phyloP scores from a whole-genome alignment of 2,888 invertebrate genomes.

The Melangyna quadrimaculata region DNA sequence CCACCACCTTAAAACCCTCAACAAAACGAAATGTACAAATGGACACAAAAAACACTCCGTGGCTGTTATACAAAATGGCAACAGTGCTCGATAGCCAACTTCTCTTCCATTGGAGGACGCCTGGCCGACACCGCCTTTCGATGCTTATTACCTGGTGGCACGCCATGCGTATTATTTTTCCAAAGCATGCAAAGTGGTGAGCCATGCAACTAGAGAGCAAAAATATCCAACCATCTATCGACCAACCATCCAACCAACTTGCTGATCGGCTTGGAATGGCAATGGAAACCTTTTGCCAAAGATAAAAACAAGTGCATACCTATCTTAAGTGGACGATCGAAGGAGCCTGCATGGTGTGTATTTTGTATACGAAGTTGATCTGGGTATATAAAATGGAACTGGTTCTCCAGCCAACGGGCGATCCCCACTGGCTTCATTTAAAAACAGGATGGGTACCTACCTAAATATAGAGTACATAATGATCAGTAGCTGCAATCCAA shows the following conservation, averaged over 20 bases:
- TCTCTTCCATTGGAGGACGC: slow-evolving; percentile 71
- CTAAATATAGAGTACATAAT: slow-evolving; percentile 61
- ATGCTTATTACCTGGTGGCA: slow-evolving; percentile 72
- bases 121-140: slow-evolving; percentile 70
- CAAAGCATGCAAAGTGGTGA: slow-evolving; percentile 68
- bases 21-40: slow-evolving; percentile 65
- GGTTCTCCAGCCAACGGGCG: slow-evolving; percentile 25
- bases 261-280: slow-evolving; percentile 57
- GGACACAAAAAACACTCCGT: slow-evolving; percentile 51
- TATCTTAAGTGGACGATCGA: slow-evolving; percentile 62
- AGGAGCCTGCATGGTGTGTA: slow-evolving; percentile 17
- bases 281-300: slow-evolving; percentile 67
- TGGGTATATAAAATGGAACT: slow-evolving; percentile 49
- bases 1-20: slow-evolving; percentile 49
- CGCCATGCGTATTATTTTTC: slow-evolving; percentile 71
- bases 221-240: slow-evolving; percentile 55
- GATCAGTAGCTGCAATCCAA: slow-evolving; percentile 70
- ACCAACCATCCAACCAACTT: slow-evolving; percentile 57
- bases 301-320: slow-evolving; percentile 71
- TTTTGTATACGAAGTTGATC: background rate
- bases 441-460: slow-evolving; percentile 54
- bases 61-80: slow-evolving; percentile 68
- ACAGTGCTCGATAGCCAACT: slow-evolving; percentile 65
- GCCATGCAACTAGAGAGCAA: slow-evolving; percentile 52
- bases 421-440: slow-evolving; percentile 53